A percentile compares a stretch with the other conserved stretches of the same genome.
phyloP scores from a whole-genome alignment of 1,140 invertebrate genomes.

The Myzus persicae region DNA sequence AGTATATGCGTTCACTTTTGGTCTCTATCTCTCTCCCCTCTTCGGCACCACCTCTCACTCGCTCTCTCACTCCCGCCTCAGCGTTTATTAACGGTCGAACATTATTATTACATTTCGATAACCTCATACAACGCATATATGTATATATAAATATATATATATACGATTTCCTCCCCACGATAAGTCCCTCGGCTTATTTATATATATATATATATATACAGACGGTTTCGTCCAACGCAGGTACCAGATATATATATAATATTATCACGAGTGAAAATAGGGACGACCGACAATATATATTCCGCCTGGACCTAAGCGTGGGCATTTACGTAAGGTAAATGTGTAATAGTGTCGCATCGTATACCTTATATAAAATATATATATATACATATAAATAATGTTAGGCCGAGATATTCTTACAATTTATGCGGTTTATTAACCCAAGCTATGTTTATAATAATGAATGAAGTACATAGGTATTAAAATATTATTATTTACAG shows the following conservation, averaged over 20 bases:
- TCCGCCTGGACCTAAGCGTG: not conserved
- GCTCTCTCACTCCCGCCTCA: not conserved
- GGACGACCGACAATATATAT: conserved; percentile 5
- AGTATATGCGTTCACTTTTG: not conserved
- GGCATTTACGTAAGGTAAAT: not conserved
- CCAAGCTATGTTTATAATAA: not conserved
- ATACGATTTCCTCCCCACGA: not conserved
- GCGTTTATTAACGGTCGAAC: conserved; percentile 56
- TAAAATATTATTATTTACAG: conserved; percentile 3
- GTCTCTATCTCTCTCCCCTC: not conserved
- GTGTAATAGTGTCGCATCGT: not conserved
- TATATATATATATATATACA: not conserved
- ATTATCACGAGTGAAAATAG: not conserved
- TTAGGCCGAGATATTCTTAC: not conserved
- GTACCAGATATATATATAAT: not conserved
- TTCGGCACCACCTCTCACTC: not conserved
- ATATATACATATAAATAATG: not conserved
- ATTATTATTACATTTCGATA: conserved; percentile 55
- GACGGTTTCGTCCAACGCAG: not conserved
- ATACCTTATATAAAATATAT: not conserved
- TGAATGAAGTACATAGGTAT: not conserved
- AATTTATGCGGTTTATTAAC: not conserved
- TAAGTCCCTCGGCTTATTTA: conserved; percentile 33
- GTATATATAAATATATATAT: no score
- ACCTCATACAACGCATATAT: not conserved